Percentiles rank a stretch among this genome's conserved stretches.
Conservation (phyloP, 2,888 invertebrate species). For the Hypolimnas misippus region DNA sequence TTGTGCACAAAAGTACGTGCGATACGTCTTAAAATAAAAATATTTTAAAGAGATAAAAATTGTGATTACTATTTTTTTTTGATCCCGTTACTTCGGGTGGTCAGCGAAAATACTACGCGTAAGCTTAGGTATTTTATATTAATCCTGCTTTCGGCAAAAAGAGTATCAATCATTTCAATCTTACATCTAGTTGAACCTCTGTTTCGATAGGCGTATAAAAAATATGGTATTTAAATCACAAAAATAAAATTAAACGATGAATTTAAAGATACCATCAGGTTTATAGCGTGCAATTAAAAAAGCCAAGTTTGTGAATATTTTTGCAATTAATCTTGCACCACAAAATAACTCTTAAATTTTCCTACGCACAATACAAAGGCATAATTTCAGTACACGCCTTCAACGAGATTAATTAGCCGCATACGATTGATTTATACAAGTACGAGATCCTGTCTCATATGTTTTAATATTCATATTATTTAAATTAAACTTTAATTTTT, state of each 20-base stretch:
- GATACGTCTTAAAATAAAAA: no score
- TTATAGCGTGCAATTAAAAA: background rate
- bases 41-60: no score
- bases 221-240: background rate
- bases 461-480: constrained; percentile 29
- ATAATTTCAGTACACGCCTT: constrained; percentile 65
- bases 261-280: no score
- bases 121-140: no score
- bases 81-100: no score
- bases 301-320: background rate
- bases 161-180: no score
- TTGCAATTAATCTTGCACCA: constrained; percentile 46
- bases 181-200: no score
- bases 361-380: constrained; percentile 61
- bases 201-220: no score
- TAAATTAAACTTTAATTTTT: constrained; percentile 22
- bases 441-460: constrained; percentile 28
- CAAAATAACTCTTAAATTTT: constrained; percentile 36
- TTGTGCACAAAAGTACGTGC: no score
- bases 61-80: no score
- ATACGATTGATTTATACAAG: constrained; percentile 41
- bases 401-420: constrained; percentile 67
- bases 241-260: background rate
- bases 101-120: no score
- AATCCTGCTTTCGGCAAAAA: no score